Conservation (phyloP, 2,797 vertebrate genomes). For the Rhinophrynus dorsalis region DNA sequence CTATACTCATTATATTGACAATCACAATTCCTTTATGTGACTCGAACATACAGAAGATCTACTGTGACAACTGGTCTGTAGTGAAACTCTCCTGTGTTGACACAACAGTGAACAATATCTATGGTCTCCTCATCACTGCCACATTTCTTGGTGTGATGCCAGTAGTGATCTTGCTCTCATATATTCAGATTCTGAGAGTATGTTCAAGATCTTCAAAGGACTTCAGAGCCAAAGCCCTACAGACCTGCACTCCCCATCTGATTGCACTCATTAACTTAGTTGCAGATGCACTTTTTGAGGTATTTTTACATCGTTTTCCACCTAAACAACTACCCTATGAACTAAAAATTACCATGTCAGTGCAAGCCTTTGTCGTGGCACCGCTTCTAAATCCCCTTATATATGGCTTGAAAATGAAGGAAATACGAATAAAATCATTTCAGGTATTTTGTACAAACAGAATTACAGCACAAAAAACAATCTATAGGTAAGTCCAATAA, state of each 20-base stretch:
- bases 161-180: neutral
- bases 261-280: neutral
- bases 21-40: constrained; percentile 8
- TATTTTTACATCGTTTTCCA: neutral
- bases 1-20: neutral
- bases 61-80: constrained; percentile 25
- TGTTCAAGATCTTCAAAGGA: neutral
- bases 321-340: neutral
- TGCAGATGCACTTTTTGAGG: neutral
- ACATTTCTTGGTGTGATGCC: neutral
- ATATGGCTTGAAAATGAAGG: constrained; percentile 5
- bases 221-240: neutral
- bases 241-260: constrained; percentile 7
- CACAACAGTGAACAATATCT: constrained; percentile 17
- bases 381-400: constrained; percentile 23
- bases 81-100: constrained; percentile 24
- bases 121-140: neutral
- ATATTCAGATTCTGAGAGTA: neutral
- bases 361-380: neutral
- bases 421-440: neutral
- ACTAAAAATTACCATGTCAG: neutral
- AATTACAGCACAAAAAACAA: neutral
- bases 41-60: neutral
- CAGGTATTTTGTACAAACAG: neutral
- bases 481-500: neutral